Conservation (phyloP, 2,113 vertebrate genomes). For the Hucho hucho region DNA sequence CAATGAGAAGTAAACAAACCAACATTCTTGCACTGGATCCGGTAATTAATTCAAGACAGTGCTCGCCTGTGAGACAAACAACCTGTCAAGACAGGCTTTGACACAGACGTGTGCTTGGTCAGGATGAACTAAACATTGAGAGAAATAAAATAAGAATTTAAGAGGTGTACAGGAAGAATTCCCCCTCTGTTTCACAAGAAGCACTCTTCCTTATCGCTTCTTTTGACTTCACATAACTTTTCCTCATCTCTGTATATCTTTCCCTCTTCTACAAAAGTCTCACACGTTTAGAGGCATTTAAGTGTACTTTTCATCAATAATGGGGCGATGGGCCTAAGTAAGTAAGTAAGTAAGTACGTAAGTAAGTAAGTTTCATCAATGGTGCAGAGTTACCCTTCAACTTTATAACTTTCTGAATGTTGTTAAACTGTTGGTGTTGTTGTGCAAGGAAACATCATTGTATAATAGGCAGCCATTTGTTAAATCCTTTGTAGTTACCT, state of each 20-base stretch:
- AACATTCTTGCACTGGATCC: background rate
- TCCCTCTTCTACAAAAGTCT: background rate
- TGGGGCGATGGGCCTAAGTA: too few species aligned
- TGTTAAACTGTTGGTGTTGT: too few species aligned
- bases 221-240: too few species aligned
- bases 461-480: background rate
- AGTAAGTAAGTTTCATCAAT: background rate
- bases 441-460: background rate
- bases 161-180: too few species aligned
- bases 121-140: background rate
- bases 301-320: too few species aligned
- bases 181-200: too few species aligned
- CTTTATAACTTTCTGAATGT: too few species aligned
- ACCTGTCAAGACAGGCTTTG: background rate
- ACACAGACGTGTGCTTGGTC: background rate
- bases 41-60: constrained; percentile 3
- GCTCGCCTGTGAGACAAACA: background rate
- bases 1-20: constrained; percentile 16
- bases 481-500: background rate
- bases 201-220: too few species aligned
- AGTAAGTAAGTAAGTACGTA: background rate
- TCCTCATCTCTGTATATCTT: too few species aligned
- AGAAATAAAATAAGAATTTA: too few species aligned
- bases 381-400: background rate
- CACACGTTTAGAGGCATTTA: background rate